A percentile compares a stretch with the other conserved stretches of the same genome.
phyloP scores from a whole-genome alignment of 2,113 vertebrate species.

The Sphyrna mokarran region DNA sequence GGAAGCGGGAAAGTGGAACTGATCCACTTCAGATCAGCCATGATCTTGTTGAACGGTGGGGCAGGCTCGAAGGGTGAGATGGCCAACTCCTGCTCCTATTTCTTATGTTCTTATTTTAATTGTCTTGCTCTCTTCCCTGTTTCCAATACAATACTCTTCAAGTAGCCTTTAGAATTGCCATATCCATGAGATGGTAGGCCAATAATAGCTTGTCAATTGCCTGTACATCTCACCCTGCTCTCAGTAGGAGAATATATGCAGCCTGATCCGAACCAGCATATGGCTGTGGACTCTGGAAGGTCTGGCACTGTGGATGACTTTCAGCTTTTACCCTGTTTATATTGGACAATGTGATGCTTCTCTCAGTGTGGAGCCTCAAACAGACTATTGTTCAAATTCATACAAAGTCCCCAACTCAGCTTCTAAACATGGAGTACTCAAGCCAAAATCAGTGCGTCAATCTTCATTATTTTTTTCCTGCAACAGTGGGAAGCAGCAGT shows the following conservation, averaged over 20 bases:
- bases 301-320: background rate
- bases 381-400: background rate
- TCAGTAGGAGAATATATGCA: background rate
- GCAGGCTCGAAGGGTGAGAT: too few species aligned
- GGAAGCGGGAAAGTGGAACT: too few species aligned
- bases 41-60: too few species aligned
- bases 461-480: background rate
- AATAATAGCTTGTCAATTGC: background rate
- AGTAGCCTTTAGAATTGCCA: background rate
- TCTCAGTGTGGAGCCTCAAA: background rate
- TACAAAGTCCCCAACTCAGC: too few species aligned
- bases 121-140: background rate
- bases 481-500: background rate
- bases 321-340: background rate
- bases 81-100: too few species aligned
- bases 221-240: background rate
- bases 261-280: background rate
- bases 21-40: too few species aligned
- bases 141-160: background rate
- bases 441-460: background rate
- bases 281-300: background rate
- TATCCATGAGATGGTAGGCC: background rate
- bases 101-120: too few species aligned
- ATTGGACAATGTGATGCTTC: background rate
- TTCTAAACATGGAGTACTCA: background rate